Conservation (phyloP, 92 coral and sea anemone species). For the Nematostella vectensis region DNA sequence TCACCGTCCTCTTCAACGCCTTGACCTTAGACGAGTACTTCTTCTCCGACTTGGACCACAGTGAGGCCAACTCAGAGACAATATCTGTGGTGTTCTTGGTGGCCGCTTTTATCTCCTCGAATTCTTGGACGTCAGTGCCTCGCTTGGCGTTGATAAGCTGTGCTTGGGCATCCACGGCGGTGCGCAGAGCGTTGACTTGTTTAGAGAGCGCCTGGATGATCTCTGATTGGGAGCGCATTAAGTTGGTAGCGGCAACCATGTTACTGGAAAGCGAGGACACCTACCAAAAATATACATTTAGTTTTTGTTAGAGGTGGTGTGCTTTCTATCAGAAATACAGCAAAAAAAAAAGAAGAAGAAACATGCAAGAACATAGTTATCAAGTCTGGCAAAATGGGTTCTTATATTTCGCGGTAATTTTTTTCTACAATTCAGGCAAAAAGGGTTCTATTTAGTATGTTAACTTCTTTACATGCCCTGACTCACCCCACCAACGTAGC, state of each 20-base stretch:
- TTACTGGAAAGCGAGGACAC: slow-evolving; percentile 36
- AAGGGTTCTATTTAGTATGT: too few relatives aligned
- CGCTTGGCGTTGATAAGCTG: neutral
- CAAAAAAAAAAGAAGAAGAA: too few relatives aligned
- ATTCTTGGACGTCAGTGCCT: slow-evolving; percentile 2
- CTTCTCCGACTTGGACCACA: slow-evolving; percentile 33
- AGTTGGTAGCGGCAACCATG: slow-evolving; percentile 43
- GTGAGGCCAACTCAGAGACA: slow-evolving; percentile 33
- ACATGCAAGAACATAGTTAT: too few relatives aligned
- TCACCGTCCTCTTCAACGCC: slow-evolving; percentile 6
- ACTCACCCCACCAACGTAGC: too few relatives aligned
- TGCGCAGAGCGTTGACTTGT: slow-evolving; percentile 24
- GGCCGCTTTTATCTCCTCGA: slow-evolving; percentile 12
- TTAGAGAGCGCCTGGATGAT: slow-evolving; percentile 46
- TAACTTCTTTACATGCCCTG: too few relatives aligned
- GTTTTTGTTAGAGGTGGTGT: too few relatives aligned
- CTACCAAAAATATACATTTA: slow-evolving; percentile 10
- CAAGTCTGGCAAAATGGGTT: too few relatives aligned
- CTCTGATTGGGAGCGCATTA: slow-evolving; percentile 60
- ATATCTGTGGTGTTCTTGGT: slow-evolving; percentile 23
- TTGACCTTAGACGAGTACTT: slow-evolving; percentile 11
- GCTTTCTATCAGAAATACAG: too few relatives aligned
- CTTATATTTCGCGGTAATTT: too few relatives aligned
- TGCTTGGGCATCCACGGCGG: neutral
- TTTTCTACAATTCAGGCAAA: too few relatives aligned